Conservation (phyloP, 1,140 invertebrate species). For the Eriosoma lanigerum region DNA sequence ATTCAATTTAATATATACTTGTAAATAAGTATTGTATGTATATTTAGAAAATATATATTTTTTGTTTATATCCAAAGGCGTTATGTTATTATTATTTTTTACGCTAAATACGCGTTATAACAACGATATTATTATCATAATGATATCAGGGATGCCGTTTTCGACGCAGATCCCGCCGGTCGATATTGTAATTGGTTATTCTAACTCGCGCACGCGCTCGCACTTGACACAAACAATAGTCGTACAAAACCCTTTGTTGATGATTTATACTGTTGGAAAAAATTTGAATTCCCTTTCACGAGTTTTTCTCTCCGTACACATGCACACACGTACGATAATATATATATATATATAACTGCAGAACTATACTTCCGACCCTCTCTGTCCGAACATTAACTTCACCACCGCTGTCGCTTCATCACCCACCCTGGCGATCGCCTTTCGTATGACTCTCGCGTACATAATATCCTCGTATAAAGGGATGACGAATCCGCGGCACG, state of each 20-base stretch:
- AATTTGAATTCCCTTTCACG: slow-evolving; percentile 41
- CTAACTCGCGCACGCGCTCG: background rate
- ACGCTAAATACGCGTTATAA: too few species aligned
- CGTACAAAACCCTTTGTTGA: slow-evolving; percentile 35
- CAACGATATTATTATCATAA: too few species aligned
- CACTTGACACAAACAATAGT: background rate
- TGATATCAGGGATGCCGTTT: background rate
- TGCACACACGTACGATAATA: background rate
- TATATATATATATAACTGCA: background rate
- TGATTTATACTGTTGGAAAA: slow-evolving; percentile 34
- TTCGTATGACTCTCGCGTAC: slow-evolving; percentile 24
- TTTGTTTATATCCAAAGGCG: too few species aligned
- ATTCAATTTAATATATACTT: too few species aligned
- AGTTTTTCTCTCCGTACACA: too few species aligned
- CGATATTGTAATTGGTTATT: slow-evolving; percentile 15
- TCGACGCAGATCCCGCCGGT: background rate
- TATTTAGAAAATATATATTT: too few species aligned
- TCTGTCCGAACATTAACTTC: slow-evolving; percentile 24
- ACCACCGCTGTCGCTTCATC: background rate
- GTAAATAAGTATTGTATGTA: background rate
- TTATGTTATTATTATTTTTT: too few species aligned
- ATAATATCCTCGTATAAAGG: slow-evolving; percentile 25
- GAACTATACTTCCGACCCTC: background rate
- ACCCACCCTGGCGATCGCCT: background rate
- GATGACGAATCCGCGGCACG: background rate